These are phyloP conservation scores for Serranus cabrilla DNA, from an alignment of 2,797 vertebrate species.

Conservation along the genomic window DNA sequence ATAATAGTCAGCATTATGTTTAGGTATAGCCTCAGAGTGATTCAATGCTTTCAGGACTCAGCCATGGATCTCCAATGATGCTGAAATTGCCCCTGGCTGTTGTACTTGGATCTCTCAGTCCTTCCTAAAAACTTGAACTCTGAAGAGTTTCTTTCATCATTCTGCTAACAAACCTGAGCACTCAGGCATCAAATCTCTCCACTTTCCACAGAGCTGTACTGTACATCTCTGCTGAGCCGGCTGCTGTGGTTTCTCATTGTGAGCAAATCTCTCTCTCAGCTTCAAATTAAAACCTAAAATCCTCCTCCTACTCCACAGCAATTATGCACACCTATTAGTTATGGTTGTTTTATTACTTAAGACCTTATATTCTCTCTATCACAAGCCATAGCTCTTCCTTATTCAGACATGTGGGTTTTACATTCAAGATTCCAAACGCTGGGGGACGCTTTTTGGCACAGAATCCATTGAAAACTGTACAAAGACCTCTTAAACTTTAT, in stretches of 20 bases:
- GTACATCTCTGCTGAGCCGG: neutral
- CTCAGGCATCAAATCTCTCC: slow-evolving; percentile 24
- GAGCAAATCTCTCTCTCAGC: slow-evolving; percentile 19
- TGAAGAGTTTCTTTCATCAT: neutral
- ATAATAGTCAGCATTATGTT: too few species aligned
- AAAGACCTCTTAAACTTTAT: too few species aligned
- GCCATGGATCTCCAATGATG: neutral
- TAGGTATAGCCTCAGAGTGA: too few species aligned
- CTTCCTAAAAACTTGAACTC: neutral
- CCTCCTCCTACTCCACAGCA: neutral
- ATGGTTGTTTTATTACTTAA: neutral
- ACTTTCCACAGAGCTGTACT: neutral
- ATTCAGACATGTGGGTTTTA: too few species aligned
- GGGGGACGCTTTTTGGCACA: too few species aligned
- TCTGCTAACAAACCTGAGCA: slow-evolving; percentile 13
- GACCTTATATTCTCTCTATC: neutral
- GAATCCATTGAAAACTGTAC: too few species aligned
- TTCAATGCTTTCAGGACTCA: too few species aligned
- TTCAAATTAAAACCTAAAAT: slow-evolving; percentile 13
- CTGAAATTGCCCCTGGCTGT: neutral
- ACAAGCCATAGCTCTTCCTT: neutral
- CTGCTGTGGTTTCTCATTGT: neutral
- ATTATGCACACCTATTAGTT: slow-evolving; percentile 5
- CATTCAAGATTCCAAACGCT: too few species aligned
- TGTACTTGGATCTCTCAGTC: neutral